These are phyloP conservation scores for Nematopogon swammerdamellus DNA, from an alignment of 2,888 invertebrate genomes.

Conservation along the genomic window DNA sequence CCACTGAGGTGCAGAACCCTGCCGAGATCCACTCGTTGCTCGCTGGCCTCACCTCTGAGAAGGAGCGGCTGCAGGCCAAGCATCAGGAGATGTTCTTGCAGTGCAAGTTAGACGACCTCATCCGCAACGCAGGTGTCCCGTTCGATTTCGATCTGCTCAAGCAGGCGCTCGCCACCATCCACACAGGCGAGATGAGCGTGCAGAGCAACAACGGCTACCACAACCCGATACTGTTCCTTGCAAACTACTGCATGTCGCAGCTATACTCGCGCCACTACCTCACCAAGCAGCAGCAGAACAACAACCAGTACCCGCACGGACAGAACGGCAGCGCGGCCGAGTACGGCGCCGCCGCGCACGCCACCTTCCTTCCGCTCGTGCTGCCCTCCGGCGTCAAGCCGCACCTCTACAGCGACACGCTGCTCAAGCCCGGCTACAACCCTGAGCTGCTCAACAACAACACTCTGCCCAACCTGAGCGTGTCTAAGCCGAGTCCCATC, in stretches of 20 bases:
- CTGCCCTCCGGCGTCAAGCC: constrained; percentile 12
- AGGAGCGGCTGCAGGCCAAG: constrained; percentile 63
- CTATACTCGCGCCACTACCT: constrained; percentile 64
- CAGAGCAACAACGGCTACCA: constrained; percentile 39
- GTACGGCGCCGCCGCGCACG: constrained; percentile 20
- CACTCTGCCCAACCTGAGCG: constrained; percentile 9
- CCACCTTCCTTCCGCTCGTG: constrained; percentile 17
- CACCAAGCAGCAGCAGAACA: constrained; percentile 26
- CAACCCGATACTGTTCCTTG: constrained; percentile 68
- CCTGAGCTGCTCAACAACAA: constrained; percentile 6
- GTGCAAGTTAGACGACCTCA: constrained; percentile 67
- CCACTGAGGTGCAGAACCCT: constrained; percentile 50
- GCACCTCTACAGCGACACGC: constrained; percentile 12
- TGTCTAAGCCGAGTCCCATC: constrained; percentile 17
- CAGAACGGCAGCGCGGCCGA: constrained; percentile 20
- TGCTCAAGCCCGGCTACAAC: constrained; percentile 6
- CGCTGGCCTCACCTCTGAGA: constrained; percentile 60
- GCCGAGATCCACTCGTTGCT: constrained; percentile 61
- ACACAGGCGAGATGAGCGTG: constrained; percentile 52
- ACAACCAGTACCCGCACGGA: constrained; percentile 15
- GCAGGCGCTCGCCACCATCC: constrained; percentile 62
- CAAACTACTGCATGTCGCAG: constrained; percentile 75
- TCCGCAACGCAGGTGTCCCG: constrained; percentile 62
- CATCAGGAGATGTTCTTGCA: constrained; percentile 71
- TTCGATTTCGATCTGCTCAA: constrained; percentile 67